Conservation (phyloP, 2,113 vertebrate species). For the Procapra przewalskii region DNA sequence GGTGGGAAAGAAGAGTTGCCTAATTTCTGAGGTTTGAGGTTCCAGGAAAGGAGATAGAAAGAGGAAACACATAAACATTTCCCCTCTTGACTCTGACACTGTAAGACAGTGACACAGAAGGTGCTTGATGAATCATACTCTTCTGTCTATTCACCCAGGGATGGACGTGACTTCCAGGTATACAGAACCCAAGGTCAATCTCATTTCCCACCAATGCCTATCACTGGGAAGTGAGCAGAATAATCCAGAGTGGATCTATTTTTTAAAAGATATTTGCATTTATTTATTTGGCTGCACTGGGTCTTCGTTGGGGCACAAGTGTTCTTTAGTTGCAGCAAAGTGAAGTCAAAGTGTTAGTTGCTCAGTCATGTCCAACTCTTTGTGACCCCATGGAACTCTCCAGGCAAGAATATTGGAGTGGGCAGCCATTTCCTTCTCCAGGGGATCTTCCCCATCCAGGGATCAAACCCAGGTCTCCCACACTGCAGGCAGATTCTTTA, state of each 20-base stretch:
- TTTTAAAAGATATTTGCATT: background rate
- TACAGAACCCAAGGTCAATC: background rate
- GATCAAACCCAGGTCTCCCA: background rate
- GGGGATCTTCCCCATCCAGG: background rate
- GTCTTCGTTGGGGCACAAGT: background rate
- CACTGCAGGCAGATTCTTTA: background rate
- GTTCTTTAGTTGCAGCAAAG: background rate
- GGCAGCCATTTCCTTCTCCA: background rate
- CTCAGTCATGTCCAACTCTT: background rate
- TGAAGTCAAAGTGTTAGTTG: background rate
- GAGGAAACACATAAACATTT: background rate
- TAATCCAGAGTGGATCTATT: background rate
- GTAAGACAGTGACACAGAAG: background rate
- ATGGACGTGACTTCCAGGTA: background rate
- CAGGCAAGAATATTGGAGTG: background rate
- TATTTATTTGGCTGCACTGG: background rate
- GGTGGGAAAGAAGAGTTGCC: background rate
- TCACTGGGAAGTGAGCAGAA: background rate
- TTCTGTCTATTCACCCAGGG: background rate
- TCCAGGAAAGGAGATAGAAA: background rate
- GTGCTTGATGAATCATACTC: background rate
- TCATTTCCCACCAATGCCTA: background rate
- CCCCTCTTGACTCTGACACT: background rate
- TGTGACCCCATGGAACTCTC: background rate
- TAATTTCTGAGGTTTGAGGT: background rate